Evolutionary conservation across 2,888 invertebrate species (phyloP).

Genomic region (Coremacera marginata): DNA sequence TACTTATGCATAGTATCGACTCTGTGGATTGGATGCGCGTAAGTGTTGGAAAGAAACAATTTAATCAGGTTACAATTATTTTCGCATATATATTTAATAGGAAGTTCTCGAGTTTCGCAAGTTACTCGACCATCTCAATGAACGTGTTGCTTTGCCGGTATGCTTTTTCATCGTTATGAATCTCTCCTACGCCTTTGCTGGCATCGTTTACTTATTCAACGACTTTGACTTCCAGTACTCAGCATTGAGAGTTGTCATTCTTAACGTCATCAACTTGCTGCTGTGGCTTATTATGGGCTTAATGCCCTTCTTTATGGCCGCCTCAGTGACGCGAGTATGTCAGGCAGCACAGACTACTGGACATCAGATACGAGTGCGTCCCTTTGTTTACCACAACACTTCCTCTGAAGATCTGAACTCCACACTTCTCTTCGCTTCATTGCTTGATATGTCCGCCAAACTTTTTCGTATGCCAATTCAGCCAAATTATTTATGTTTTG

Average conservation of each 20-base stretch:
- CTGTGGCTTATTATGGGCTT: constrained; percentile 64
- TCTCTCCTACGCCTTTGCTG: constrained; percentile 79
- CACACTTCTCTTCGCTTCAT: constrained; percentile 81
- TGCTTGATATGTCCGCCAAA: constrained; percentile 80
- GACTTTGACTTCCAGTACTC: constrained; percentile 72
- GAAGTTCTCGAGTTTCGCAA: constrained; percentile 86
- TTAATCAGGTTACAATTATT: background rate
- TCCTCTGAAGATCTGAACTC: constrained; percentile 81
- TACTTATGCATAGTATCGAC: constrained; percentile 79
- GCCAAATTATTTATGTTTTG: constrained; percentile 76
- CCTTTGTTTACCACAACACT: constrained; percentile 84
- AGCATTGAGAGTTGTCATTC: constrained; percentile 74
- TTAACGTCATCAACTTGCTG: constrained; percentile 75
- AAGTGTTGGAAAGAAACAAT: constrained; percentile 47
- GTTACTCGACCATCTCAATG: constrained; percentile 81
- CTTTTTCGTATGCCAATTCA: constrained; percentile 81
- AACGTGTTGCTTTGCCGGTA: constrained; percentile 81
- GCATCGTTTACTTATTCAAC: constrained; percentile 76
- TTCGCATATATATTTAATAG: background rate
- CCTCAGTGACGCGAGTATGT: constrained; percentile 80
- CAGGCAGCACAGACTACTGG: constrained; percentile 80
- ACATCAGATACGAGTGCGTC: constrained; percentile 82
- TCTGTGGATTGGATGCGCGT: constrained; percentile 86
- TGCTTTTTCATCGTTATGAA: constrained; percentile 83
- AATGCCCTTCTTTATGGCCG: constrained; percentile 74